Evolutionary conservation across 2,797 vertebrate genomes (phyloP), one percentile per base, ranked within the genome.

Genomic region (Trachops cirrhosus): DNA sequence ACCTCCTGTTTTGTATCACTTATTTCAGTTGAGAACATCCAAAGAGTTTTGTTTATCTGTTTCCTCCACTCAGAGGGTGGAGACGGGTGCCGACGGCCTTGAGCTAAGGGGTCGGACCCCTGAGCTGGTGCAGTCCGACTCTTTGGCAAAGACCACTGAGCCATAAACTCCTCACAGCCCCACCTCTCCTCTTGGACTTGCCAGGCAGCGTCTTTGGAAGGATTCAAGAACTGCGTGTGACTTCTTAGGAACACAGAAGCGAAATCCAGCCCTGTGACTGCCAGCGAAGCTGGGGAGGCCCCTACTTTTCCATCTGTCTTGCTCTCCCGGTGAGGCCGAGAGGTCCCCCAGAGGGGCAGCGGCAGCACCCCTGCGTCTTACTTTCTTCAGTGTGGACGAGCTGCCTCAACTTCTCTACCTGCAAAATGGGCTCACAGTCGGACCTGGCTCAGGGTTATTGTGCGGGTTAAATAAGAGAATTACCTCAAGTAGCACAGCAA

Each of bases 21-120:
- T 82, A 71, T 86, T 92, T 89, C 74, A 89, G 79, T 59, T 70
- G 91, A 85, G 79, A 91, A 80, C 79, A 88, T 90, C 70, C 87
- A 86, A 77, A 90, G 64, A 68, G 64, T 86, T 73, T 32, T n/a
- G 57, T 54, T 62, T 57, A n/a, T 21, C 16, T 26, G 22, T 57
- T 73, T 41, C 37, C 59, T 59, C 78, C 78, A 44, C 85, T 89
- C 62, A n/a, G 3, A 86, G 77, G 44, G 39, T 39, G 67, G 26
- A 70, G 57, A 80, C 11, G 44, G 48, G 16, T 59, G 78, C 87
- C 71, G 48, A 59, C 8, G 71, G 78, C 29, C 39, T 52, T 59
- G 89, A 89, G 80, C 54, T 59, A 37, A 29, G 50, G 7, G 39
- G 73, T 39, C 32, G 68, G 90, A 85, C 62, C 68, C 37, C 21